Evolutionary conservation across 2,888 invertebrate genomes (phyloP), one percentile per base, ranked within the genome.

Genomic region (Branchipolynoe longqiensis): DNA sequence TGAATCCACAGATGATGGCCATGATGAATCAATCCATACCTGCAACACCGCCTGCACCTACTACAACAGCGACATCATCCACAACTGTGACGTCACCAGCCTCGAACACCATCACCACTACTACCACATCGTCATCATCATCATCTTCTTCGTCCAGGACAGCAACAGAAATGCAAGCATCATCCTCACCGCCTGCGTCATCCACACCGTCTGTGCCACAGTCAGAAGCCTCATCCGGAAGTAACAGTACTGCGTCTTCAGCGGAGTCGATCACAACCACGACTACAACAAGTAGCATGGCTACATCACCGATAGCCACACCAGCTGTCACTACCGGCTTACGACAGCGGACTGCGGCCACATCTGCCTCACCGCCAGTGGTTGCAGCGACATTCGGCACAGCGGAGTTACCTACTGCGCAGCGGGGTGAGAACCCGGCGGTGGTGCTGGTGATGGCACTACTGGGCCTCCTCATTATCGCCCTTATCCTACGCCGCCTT

Each of bases 21-120:
- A 82, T 82, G 82, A 82, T 82, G 82, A 36, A 25, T n/a, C 82
- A 82, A 36, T n/a, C n/a, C n/a, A n/a, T n/a, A n/a, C 82, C 56
- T 18, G 38, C 62, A 25, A 28, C 33, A 4, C 36, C 0, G 36
- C 36, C 56, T 18, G 8, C 56, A 3, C 48, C 81, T 28, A 12
- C 56, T 6, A 2, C 74, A 14, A 4, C 40, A 69, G 33, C 33
- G 33, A 2, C 69, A 14, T 14, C 69, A 74, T 41, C 25, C 41
- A 40, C 40, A 36, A 48, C 31, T 14, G 62, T 41, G 25, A 25
- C 78, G 48, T n/a, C 69, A 33, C 69, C 36, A 22, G 2, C 48
- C 28, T 4, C 41, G 28, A 41, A n/a, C n/a, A n/a, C n/a, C 78
- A 12, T 2, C 48, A 78, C n/a, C 12, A 4, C 74, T 38, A 40